A percentile compares a stretch with the other conserved stretches of the same genome.
phyloP scores from a whole-genome alignment of 1,140 invertebrate genomes.

The Trichonephila clavata region DNA sequence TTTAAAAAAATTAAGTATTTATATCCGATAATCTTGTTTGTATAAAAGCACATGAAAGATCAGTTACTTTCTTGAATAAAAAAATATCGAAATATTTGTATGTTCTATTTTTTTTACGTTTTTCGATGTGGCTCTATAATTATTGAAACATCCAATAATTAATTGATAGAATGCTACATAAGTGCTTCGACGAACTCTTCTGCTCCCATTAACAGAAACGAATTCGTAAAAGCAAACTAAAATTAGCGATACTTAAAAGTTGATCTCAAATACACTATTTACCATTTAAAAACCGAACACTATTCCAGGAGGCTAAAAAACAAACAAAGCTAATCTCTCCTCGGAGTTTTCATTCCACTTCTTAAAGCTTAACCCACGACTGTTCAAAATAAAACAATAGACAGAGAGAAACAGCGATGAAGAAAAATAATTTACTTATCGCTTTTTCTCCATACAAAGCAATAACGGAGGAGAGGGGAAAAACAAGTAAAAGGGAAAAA shows the following conservation, averaged over 20 bases:
- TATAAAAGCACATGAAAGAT: too few species aligned
- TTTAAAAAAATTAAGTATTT: too few species aligned
- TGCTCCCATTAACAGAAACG: too few species aligned
- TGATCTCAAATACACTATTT: background rate
- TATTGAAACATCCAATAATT: too few species aligned
- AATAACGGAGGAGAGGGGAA: background rate
- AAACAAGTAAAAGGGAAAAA: too few species aligned
- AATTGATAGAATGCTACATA: too few species aligned
- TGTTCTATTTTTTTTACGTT: too few species aligned
- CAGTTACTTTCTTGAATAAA: too few species aligned
- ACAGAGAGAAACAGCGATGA: slow-evolving; percentile 4
- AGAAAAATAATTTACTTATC: slow-evolving; percentile 71
- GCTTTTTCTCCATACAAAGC: background rate
- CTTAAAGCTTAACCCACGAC: background rate
- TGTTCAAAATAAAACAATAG: background rate
- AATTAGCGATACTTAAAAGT: background rate
- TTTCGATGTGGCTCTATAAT: too few species aligned
- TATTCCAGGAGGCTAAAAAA: background rate
- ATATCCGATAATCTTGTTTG: too few species aligned
- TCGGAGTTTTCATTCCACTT: background rate
- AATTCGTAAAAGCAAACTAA: background rate
- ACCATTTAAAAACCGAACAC: background rate
- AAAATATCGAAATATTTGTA: too few species aligned
- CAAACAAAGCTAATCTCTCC: slow-evolving; percentile 13
- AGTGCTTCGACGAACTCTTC: too few species aligned